Evolutionary conservation across 35 echinoderm and acorn worm species (phyloP), one percentile per base, ranked within the genome.

Genomic region (Stichopus chloronotus): DNA sequence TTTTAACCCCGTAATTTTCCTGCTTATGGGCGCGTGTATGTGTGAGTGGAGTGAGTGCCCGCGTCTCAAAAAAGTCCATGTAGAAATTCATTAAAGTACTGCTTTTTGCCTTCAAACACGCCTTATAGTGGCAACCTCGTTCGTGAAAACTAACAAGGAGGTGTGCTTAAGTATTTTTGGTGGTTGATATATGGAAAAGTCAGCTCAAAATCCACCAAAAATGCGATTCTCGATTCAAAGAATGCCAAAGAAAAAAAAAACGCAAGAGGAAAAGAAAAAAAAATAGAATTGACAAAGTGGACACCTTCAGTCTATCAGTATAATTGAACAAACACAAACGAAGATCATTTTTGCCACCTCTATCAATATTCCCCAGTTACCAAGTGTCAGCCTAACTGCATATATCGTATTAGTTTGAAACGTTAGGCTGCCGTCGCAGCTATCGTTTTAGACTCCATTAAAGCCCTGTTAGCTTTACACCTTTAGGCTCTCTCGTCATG

Each of bases 251-350:
- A 43, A 43, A 43, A 43, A 43, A 43, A 43, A 43, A 43, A 43
- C 30, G 30, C 30, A 43, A 43, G 30, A 43, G 30, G 30, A 43
- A 43, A 43, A 43, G 30, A 43, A 43, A 43, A 43, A 43, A 43
- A 43, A 43, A 43, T 43, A 74, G 22, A 74, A 74, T 74, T 19
- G 69, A 74, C 69, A 72, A 89, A 89, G 19, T 25, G 65, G 87
- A 89, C 87, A 89, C 87, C 87, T 89, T 53, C 0, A 54, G 60
- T 72, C 87, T 89, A 65, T 72, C 87, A 72, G 87, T 54, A 89
- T 89, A 89, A 89, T 89, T 89, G 87, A 89, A 89, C 87, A 89
- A 83, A 89, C 87, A 89, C 87, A 89, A 72, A 72, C 59, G 57
- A 89, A 23, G 87, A 89, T 89, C 87, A 71, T 54, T 59, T 43